phyloP scores from a whole-genome alignment of 2,888 invertebrate species.

The Helicoverpa assulta region DNA sequence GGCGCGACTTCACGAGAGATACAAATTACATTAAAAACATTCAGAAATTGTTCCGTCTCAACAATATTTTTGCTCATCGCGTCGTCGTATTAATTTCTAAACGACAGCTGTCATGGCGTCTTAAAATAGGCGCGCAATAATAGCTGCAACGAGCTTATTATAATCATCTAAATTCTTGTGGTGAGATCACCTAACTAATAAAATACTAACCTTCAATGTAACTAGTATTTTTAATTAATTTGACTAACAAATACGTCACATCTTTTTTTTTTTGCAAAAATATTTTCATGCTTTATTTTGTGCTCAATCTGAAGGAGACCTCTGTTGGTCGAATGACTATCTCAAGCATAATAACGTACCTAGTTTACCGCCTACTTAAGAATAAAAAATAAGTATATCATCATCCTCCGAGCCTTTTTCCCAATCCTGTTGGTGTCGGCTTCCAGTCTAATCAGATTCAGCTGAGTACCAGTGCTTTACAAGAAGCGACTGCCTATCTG shows the following conservation, averaged over 20 bases:
- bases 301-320: neutral
- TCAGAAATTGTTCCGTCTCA: constrained; percentile 2
- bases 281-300: neutral
- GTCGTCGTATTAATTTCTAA: constrained; percentile 21
- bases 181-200: constrained; percentile 4
- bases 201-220: constrained; percentile 22
- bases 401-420: too few species aligned
- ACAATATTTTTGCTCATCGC: constrained; percentile 18
- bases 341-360: neutral
- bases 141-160: constrained; percentile 23
- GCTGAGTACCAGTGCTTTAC: too few species aligned
- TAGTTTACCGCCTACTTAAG: neutral
- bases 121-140: constrained; percentile 39
- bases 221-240: too few species aligned
- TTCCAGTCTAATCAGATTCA: too few species aligned
- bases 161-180: constrained; percentile 22
- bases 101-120: constrained; percentile 33
- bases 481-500: too few species aligned
- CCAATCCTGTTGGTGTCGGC: too few species aligned
- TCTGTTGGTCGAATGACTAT: neutral
- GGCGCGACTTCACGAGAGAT: neutral
- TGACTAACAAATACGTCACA: too few species aligned
- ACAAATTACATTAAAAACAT: constrained; percentile 18
- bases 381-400: neutral
- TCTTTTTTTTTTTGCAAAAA: neutral